Base-by-base conservation (phyloP, 2,797 vertebrate species). In the Molossus alvarezi region DNA sequence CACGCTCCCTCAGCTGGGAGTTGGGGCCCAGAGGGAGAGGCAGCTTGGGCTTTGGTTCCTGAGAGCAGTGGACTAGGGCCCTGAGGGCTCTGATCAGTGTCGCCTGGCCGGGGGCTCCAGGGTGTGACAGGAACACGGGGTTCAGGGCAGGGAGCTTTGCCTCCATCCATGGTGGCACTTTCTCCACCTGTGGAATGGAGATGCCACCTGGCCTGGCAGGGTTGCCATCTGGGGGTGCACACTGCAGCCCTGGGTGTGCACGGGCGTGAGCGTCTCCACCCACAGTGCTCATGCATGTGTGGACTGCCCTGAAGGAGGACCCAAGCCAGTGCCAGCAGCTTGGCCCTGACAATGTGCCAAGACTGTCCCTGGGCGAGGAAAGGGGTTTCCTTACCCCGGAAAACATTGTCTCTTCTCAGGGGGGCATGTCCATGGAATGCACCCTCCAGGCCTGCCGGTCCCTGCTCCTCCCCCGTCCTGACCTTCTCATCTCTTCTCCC, bases 361-460 rank as follows among this genome's bases (percentile, higher is more conserved):
- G 45, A 76, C 57, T 5, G 0, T 10, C 73, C 3, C 14, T 3
- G 23, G n/a, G 48, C 7, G n/a, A 37, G 7, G 9, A 71, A 8
- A 48, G 71, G 0, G 2, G 15, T 1, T 21, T 27, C 55, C 20
- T 15, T 4, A 20, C 2, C 73, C 21, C 6, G 11, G 8, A 13
- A 69, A 14, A 25, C 4, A 1, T 48, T 71, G 23, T 9, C 2
- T 3, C 4, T n/a, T 21, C 81, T 37, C 10, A 21, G 12, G 15
- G 58, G 0, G 2, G 14, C 0, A 0, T 60, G 84, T 57, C 58
- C 41, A 1, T 9, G 0, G 15, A 27, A n/a, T 1, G 0, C 9
- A 15, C n/a, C 29, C 37, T 5, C 62, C 51, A 29, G 13, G 20
- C 60, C 64, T 77, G 62, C 57, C 48, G 33, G 5, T 1, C 45